Base-by-base conservation (phyloP, 2,888 invertebrate species). In the Apantesis nais region DNA sequence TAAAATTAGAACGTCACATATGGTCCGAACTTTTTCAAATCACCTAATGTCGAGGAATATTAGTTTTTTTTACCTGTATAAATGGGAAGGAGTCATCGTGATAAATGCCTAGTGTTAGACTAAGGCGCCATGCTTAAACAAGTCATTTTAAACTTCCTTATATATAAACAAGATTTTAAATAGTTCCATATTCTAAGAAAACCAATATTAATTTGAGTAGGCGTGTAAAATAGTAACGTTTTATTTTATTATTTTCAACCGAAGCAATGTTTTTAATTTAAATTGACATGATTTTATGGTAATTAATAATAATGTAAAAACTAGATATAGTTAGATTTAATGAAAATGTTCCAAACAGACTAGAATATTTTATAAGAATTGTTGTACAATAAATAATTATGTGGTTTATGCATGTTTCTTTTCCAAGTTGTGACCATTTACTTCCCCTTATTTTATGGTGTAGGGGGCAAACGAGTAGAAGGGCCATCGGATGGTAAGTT, bases 381-480 rank as follows among this genome's bases (percentile, higher is more conserved):
- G 81, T 86, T 86, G 83, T 84, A 83, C 69, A 86, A 85, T 88
- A 87, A 87, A 87, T 85, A 76, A 78, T 82, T 77, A 80, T 79
- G 78, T 81, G 75, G 71, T 71, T 64, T 60, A 58, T 66, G 7
- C 22, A 62, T 0, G 34, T 48, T 67, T 76, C 76, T 72, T 39
- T 63, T 70, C n/a, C n/a, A n/a, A n/a, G n/a, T n/a, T n/a, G n/a
- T n/a, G n/a, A n/a, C n/a, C n/a, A 34, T 4, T 34, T 4, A 34
- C 5, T 34, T 34, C 34, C 2, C 5, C 5, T 34, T 34, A 5
- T 34, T 34, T 34, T 34, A 34, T 34, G 3, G 34, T 34, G 5
- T 34, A 34, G 34, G 34, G 34, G 34, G 34, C 5, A 34, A 34
- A 34, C 34, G 34, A 34, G 34, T 34, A 34, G 34, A 5, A 2